Percentiles rank a stretch among this genome's conserved stretches.
These are phyloP conservation scores for Sebastiscus tertius DNA, from an alignment of 2,797 vertebrate species.

Conservation along the genomic window DNA sequence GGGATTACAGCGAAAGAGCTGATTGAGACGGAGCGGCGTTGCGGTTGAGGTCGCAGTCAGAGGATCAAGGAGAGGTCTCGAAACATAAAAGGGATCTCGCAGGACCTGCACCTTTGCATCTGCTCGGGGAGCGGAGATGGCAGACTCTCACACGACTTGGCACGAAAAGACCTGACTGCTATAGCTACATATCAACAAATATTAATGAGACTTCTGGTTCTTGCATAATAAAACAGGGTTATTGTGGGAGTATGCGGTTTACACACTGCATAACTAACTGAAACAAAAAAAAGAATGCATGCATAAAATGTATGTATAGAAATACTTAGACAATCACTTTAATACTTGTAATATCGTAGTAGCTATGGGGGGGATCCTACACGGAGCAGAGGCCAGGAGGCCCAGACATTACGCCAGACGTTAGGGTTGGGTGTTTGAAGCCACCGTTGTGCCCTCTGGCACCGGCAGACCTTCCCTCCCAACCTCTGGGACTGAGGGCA, in stretches of 20 bases:
- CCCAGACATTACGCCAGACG: constrained; percentile 73
- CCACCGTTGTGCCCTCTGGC: constrained; percentile 61
- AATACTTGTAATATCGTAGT: constrained; percentile 1
- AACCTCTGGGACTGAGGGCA: constrained; percentile 74
- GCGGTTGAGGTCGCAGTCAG: constrained; percentile 73
- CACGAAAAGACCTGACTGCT: constrained; percentile 75
- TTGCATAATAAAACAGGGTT: constrained; percentile 63
- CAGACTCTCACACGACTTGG: constrained; percentile 65
- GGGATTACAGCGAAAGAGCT: constrained; percentile 76
- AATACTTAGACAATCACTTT: constrained; percentile 20
- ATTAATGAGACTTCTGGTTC: constrained; percentile 73
- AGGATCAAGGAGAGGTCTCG: constrained; percentile 72
- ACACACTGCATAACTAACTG: constrained; percentile 1
- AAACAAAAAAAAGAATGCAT: constrained; percentile 15
- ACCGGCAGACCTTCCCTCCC: constrained; percentile 47
- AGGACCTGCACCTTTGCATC: constrained; percentile 78
- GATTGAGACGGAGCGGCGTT: constrained; percentile 75
- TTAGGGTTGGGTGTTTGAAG: constrained; percentile 72
- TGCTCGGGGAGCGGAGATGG: constrained; percentile 59
- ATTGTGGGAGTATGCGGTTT: constrained; percentile 30
- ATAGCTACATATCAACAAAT: constrained; percentile 70
- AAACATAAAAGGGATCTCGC: constrained; percentile 77
- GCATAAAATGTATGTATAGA: constrained; percentile 7
- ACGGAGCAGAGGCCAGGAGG: constrained; percentile 59
- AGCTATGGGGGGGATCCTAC: constrained; percentile 12